phyloP scores from a whole-genome alignment of 2,888 invertebrate genomes.

The Zygothrica quintamaculata region DNA sequence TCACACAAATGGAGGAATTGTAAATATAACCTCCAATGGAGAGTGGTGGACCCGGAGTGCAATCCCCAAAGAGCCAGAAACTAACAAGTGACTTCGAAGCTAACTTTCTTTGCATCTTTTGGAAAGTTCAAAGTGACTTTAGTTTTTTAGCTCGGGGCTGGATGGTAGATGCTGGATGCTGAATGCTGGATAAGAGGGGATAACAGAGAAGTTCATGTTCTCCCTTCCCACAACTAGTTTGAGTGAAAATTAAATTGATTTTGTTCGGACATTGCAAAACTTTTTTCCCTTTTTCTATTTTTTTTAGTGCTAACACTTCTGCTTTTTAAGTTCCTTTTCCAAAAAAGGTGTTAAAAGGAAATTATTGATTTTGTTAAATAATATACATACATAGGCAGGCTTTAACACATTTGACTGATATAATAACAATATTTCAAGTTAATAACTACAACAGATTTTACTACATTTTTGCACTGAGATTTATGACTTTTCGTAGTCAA shows the following conservation, averaged over 20 bases:
- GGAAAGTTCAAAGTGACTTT: conserved; percentile 75
- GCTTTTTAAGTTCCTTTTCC: conserved; percentile 41
- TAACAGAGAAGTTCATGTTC: conserved; percentile 34
- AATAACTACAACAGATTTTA: too few species aligned
- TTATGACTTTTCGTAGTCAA: too few species aligned
- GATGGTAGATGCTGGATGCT: conserved; percentile 12
- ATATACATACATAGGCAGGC: too few species aligned
- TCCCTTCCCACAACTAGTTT: conserved; percentile 49
- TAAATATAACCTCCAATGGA: conserved; percentile 72
- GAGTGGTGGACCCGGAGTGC: conserved; percentile 16
- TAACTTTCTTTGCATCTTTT: conserved; percentile 64
- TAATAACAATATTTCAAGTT: too few species aligned
- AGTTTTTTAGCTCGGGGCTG: conserved; percentile 63
- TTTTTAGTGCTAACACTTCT: conserved; percentile 37
- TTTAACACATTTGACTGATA: too few species aligned
- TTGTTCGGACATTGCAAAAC: conserved; percentile 64
- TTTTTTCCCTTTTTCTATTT: conserved; percentile 36
- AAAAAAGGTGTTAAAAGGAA: too few species aligned
- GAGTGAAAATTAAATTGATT: conserved; percentile 77
- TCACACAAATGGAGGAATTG: conserved; percentile 59
- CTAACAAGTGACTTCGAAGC: conserved; percentile 49
- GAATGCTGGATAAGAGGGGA: too few species aligned
- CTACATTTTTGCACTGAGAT: too few species aligned
- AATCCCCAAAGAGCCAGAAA: conserved; percentile 36
- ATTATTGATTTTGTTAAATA: too few species aligned